Evolutionary conservation across 2,888 invertebrate genomes (phyloP).

Genomic region (Orthonychiurus folsomi): DNA sequence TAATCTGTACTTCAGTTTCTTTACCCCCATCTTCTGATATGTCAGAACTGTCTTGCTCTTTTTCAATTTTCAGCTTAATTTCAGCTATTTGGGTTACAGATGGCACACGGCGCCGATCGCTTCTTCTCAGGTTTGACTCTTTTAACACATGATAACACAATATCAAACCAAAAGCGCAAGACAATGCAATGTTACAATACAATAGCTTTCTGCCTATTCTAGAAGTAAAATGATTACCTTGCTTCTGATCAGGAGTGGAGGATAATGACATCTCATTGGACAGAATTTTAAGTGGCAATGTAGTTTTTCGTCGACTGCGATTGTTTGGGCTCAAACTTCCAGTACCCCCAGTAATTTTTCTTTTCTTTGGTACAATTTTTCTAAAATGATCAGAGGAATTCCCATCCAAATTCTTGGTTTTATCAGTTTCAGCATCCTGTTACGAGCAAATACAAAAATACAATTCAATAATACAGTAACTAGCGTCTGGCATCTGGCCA

Average conservation of each 20-base stretch:
- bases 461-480: too few species aligned
- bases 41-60: background rate
- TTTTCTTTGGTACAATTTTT: background rate
- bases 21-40: background rate
- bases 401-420: too few species aligned
- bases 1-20: background rate
- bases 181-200: too few species aligned
- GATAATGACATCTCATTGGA: background rate
- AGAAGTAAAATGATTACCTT: too few species aligned
- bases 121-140: background rate
- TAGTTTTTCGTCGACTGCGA: background rate
- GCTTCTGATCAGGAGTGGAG: too few species aligned
- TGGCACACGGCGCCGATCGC: background rate
- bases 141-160: too few species aligned
- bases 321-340: background rate
- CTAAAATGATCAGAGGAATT: background rate
- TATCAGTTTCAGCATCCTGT: background rate
- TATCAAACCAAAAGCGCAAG: too few species aligned
- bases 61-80: background rate
- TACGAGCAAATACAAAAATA: background rate
- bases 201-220: too few species aligned
- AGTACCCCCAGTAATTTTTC: background rate
- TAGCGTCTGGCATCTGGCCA: too few species aligned
- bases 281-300: background rate
- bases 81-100: background rate